phyloP scores from a whole-genome alignment of 2,113 vertebrate genomes.

The Eptesicus fuscus region DNA sequence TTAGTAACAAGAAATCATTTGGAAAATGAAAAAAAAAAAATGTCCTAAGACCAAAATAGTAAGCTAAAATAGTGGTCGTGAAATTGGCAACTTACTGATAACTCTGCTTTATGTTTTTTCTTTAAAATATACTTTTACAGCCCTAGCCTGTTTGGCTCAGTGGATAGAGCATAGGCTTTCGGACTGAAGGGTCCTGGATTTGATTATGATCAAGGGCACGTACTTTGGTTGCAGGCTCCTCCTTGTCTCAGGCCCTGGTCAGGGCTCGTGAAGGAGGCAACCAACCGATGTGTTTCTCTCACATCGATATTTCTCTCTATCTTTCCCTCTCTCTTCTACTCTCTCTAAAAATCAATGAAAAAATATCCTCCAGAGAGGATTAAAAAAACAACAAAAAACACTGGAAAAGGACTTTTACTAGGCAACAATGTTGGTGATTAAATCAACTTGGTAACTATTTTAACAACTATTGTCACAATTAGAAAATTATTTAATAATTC shows the following conservation, averaged over 20 bases:
- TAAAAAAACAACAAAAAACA: background rate
- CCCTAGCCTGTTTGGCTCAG: no score
- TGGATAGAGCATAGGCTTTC: no score
- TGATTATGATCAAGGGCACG: no score
- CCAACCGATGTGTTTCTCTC: no score
- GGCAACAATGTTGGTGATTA: background rate
- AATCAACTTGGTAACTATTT: background rate
- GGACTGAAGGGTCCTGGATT: no score
- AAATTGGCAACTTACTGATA: slow-evolving; percentile 42
- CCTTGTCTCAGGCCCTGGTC: no score
- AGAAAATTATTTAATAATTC: background rate
- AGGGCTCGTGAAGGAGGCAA: no score
- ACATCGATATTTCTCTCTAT: no score
- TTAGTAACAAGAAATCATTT: slow-evolving; percentile 49
- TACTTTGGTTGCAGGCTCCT: no score
- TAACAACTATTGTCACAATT: background rate
- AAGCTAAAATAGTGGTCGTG: slow-evolving; percentile 20
- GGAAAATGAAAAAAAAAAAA: slow-evolving; percentile 46
- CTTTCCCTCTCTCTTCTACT: no score
- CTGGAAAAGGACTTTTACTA: background rate
- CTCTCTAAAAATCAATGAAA: no score
- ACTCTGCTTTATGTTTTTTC: background rate
- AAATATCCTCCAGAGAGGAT: no score
- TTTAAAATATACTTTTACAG: slow-evolving; percentile 36
- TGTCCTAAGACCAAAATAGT: slow-evolving; percentile 53